phyloP scores from a whole-genome alignment of 2,888 invertebrate species.

The Leuctra nigra region DNA sequence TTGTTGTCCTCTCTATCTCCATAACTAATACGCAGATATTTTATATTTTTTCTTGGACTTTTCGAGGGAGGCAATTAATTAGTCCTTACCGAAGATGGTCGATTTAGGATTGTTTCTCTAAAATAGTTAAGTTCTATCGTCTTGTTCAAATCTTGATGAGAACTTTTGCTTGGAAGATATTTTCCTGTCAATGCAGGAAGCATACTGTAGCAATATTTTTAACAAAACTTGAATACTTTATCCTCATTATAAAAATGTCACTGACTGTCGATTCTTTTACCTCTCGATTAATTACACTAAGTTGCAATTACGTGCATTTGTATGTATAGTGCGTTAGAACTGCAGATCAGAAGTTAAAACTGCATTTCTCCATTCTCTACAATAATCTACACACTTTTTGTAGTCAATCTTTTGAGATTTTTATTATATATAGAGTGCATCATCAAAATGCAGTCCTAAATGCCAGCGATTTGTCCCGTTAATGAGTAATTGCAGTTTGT shows the following conservation, averaged over 20 bases:
- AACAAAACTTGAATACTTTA: no score
- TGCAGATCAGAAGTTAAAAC: neutral
- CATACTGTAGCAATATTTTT: no score
- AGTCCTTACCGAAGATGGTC: no score
- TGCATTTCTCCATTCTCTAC: constrained; percentile 4
- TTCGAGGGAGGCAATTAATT: no score
- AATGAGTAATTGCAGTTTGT: constrained; percentile 11
- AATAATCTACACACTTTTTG: neutral
- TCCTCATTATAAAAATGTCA: neutral
- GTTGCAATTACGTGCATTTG: neutral
- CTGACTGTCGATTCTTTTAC: neutral
- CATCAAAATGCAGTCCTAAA: constrained; percentile 16
- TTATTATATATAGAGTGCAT: constrained; percentile 9
- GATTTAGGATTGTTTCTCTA: no score
- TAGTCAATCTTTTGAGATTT: neutral
- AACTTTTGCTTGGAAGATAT: no score
- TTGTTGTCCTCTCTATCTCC: no score
- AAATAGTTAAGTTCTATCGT: no score
- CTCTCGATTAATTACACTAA: neutral
- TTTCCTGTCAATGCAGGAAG: no score
- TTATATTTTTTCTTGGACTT: no score
- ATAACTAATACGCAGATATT: no score
- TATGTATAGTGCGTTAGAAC: neutral
- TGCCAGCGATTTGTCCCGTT: constrained; percentile 9
- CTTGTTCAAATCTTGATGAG: no score